Conservation (phyloP, 2,797 vertebrate genomes). For the Craterocephalus amniculus region DNA sequence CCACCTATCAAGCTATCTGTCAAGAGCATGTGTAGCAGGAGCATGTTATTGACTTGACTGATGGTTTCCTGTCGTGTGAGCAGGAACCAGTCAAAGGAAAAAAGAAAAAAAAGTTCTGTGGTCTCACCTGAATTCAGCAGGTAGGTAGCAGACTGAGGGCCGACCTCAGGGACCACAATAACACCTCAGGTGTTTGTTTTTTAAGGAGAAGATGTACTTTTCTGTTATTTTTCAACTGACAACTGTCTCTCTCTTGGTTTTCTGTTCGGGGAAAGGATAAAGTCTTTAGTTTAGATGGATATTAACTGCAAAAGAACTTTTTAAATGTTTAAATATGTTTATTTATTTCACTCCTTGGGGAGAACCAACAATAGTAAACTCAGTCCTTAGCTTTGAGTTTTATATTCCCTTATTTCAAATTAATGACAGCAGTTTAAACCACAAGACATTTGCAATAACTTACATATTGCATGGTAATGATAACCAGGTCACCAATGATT, state of each 20-base stretch:
- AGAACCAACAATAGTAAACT: neutral
- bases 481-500: neutral
- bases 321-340: neutral
- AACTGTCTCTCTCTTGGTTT: neutral
- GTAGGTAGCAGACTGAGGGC: constrained; percentile 50
- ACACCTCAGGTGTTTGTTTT: constrained; percentile 58
- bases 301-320: neutral
- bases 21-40: neutral
- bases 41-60: constrained; percentile 57
- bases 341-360: neutral
- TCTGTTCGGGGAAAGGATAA: neutral
- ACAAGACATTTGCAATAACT: neutral
- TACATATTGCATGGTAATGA: neutral
- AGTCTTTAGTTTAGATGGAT: neutral
- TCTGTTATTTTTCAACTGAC: constrained; percentile 13
- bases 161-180: constrained; percentile 77
- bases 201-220: neutral
- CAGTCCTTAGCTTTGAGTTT: neutral
- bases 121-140: constrained; percentile 76
- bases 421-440: neutral
- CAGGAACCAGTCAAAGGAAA: constrained; percentile 15
- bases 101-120: constrained; percentile 54
- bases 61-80: constrained; percentile 79
- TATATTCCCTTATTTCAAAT: neutral
- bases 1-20: neutral